Evolutionary conservation across 2,797 vertebrate species (phyloP), one percentile per base, ranked within the genome.

Genomic region (Chaetodon trifasciatus): DNA sequence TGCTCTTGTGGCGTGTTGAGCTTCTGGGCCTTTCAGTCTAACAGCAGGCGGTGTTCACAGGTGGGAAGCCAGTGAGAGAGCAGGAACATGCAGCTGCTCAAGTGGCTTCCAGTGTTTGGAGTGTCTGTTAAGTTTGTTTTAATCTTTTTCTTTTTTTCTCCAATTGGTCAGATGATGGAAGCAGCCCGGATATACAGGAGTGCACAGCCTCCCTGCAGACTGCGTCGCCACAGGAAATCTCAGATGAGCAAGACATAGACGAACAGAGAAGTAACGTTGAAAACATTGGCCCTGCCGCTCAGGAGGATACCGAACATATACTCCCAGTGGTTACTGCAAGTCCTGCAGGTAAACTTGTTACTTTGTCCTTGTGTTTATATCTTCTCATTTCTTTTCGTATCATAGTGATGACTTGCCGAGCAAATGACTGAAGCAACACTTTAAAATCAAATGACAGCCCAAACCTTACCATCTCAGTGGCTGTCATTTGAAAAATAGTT

Each of bases 311-410:
- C 55, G 9, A 71, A 63, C 28, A 8, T 15, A 0, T 19, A 47
- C 19, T 17, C 19, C 11, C 55, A 65, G 83, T 24, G 11, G 19
- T 44, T 44, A 1, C 35, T 24, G 21, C 4, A 47, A 46, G 2
- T 2, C 1, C 1, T 63, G 15, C 62, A 76, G 88, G 92, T 93
- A 86, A 64, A 12, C 5, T 24, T 49, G 0, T 50, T 8, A 23
- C 32, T 56, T 40, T 32, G 35, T 6, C 8, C 3, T 24, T 46
- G 3, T 61, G 15, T 64, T 23, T 57, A 4, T n/a, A 3, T 55
- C 8, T 24, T 35, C 15, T 42, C 35, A 19, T 52, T 49, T 0
- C 42, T n/a, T 57, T 50, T 17, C 44, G 21, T 60, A 23, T 50
- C 40, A 15, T 6, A 1, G 2, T 28, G 10, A 15, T 63, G 24